Evolutionary conservation across 2,113 vertebrate genomes (phyloP).

Genomic region (Hirundichthys speculiger): DNA sequence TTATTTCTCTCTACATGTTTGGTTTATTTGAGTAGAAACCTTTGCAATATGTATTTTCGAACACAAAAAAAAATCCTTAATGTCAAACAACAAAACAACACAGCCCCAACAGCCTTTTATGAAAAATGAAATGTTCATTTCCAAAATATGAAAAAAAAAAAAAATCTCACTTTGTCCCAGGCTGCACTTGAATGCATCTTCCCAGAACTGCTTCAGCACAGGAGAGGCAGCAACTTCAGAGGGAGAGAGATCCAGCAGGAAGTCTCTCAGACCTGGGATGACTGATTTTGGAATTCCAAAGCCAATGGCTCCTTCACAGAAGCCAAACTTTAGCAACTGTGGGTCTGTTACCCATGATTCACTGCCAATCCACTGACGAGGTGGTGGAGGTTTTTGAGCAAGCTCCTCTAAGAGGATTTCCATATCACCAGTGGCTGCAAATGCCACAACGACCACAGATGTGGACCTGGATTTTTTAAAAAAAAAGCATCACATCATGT

Average conservation of each 20-base stretch:
- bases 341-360: slow-evolving; percentile 73
- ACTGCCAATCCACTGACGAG: slow-evolving; percentile 76
- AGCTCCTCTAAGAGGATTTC: slow-evolving; percentile 67
- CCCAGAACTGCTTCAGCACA: slow-evolving; percentile 75
- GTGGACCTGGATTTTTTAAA: slow-evolving; percentile 53
- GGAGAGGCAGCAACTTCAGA: slow-evolving; percentile 44
- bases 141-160: not conserved
- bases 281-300: slow-evolving; percentile 65
- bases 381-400: slow-evolving; percentile 36
- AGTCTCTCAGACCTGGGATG: slow-evolving; percentile 75
- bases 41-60: too few relatives aligned
- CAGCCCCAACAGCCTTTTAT: too few relatives aligned
- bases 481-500: too few relatives aligned
- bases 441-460: slow-evolving; percentile 73
- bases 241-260: slow-evolving; percentile 62
- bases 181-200: slow-evolving; percentile 69
- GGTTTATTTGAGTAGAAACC: too few relatives aligned
- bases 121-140: too few relatives aligned
- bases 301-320: slow-evolving; percentile 66
- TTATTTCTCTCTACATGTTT: too few relatives aligned
- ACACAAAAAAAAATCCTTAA: too few relatives aligned
- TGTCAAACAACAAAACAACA: too few relatives aligned
- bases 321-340: slow-evolving; percentile 48
- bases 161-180: slow-evolving; percentile 54
- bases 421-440: slow-evolving; percentile 62